Evolutionary conservation across 1,140 invertebrate genomes (phyloP).

Genomic region (Heliconius himera): DNA sequence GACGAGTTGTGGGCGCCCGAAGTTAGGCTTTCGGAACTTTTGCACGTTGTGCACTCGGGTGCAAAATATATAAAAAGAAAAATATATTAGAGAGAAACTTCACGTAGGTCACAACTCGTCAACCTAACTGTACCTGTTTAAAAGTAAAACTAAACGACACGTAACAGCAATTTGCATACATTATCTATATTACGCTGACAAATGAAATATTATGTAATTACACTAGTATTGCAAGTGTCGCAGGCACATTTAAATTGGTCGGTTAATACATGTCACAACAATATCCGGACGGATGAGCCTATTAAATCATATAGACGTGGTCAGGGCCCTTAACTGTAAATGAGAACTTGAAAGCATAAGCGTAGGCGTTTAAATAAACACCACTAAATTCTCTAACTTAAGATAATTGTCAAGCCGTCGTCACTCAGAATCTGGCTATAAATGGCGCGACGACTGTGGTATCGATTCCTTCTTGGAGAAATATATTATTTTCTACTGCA

Average conservation of each 20-base stretch:
- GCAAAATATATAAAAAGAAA: too few relatives aligned
- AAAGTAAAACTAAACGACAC: constrained; percentile 22
- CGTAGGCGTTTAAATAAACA: constrained; percentile 36
- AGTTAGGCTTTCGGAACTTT: too few relatives aligned
- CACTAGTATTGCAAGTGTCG: constrained; percentile 17
- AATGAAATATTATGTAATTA: constrained; percentile 17
- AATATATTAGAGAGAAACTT: too few relatives aligned
- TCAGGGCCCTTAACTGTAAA: constrained; percentile 61
- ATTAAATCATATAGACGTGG: constrained; percentile 58
- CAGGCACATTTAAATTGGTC: constrained; percentile 41
- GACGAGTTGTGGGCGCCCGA: too few relatives aligned
- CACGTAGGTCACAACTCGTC: background rate
- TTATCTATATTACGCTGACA: constrained; percentile 20
- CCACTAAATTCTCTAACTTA: background rate
- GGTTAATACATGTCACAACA: constrained; percentile 47
- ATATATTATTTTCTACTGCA: too few relatives aligned
- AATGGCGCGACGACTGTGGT: too few relatives aligned
- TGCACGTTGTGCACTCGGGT: too few relatives aligned
- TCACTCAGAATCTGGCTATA: too few relatives aligned
- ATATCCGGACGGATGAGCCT: constrained; percentile 58
- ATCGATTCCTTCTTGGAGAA: too few relatives aligned
- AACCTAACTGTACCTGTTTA: constrained; percentile 5
- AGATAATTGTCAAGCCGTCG: too few relatives aligned
- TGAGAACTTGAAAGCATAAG: constrained; percentile 39
- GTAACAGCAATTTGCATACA: constrained; percentile 37